Percentiles rank a stretch among this genome's conserved stretches.
Evolutionary conservation across 2,113 vertebrate genomes (phyloP).

Genomic region (Oreochromis aureus): DNA sequence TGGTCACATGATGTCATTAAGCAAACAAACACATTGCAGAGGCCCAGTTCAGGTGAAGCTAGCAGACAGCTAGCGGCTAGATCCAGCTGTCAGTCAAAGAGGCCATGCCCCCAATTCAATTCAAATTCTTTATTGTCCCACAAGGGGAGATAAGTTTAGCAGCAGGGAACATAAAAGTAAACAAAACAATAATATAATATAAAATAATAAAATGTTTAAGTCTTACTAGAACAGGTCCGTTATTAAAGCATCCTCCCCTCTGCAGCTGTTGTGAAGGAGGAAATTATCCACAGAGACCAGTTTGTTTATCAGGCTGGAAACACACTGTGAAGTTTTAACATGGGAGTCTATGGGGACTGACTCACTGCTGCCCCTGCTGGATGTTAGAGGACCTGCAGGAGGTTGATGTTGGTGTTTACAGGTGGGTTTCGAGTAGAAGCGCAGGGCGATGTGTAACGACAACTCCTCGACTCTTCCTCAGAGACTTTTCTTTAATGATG

Average conservation of each 20-base stretch:
- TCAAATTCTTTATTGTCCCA: not conserved
- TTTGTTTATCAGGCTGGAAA: not conserved
- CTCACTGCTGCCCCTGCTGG: not conserved
- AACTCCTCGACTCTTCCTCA: too few species aligned
- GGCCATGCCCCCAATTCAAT: not conserved
- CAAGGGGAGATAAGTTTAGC: not conserved
- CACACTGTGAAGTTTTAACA: not conserved
- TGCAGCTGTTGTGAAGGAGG: not conserved
- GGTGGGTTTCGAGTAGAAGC: not conserved
- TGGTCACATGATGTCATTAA: not conserved
- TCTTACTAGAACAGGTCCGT: not conserved
- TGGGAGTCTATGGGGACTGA: not conserved
- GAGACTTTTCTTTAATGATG: not conserved
- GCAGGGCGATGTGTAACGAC: not conserved
- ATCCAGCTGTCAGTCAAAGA: not conserved
- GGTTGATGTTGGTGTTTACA: not conserved
- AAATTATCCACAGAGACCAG: not conserved
- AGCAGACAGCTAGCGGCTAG: not conserved
- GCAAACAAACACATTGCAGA: not conserved
- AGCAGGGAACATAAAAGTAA: not conserved
- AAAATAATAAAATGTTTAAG: not conserved
- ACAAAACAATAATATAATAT: not conserved
- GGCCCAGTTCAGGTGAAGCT: not conserved
- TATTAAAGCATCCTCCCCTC: fast-evolving
- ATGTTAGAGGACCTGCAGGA: not conserved